A percentile compares a stretch with the other conserved stretches of the same genome.
Evolutionary conservation across 2,113 vertebrate species (phyloP).

Genomic region (Ciconia maguari): DNA sequence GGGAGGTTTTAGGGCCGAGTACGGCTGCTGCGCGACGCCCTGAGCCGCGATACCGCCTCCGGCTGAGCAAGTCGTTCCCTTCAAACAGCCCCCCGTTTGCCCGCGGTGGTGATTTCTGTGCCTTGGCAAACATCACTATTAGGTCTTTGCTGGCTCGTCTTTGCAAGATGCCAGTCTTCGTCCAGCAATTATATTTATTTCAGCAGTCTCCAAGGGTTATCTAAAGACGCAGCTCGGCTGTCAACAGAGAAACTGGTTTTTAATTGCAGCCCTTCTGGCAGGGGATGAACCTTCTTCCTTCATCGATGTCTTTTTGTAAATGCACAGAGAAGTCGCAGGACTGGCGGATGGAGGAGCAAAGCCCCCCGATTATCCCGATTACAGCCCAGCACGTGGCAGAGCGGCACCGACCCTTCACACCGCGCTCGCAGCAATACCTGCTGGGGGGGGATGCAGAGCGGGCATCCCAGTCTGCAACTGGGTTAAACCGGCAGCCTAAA

Average conservation of each 20-base stretch:
- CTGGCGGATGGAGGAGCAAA: not conserved
- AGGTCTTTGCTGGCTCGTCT: not conserved
- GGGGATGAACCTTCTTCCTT: not conserved
- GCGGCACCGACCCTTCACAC: not conserved
- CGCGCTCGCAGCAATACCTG: accelerated
- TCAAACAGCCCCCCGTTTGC: not conserved
- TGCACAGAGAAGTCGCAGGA: accelerated
- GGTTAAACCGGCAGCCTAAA: not conserved
- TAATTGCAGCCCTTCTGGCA: not conserved
- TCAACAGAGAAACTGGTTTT: not conserved
- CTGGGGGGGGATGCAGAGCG: not conserved
- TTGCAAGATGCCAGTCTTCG: not conserved
- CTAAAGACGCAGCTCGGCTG: not conserved
- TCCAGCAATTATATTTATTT: not conserved
- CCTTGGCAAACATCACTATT: not conserved
- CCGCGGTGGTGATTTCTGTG: not conserved
- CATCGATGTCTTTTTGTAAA: not conserved
- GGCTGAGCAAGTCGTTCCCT: not conserved
- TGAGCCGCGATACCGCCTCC: not conserved
- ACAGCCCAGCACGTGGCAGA: not conserved
- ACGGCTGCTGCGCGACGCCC: not conserved
- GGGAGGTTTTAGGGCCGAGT: not conserved
- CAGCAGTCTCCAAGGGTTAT: not conserved
- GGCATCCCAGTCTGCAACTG: not conserved
- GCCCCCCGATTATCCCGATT: not conserved